Base-by-base conservation (phyloP, 1,140 invertebrate genomes). In the Lycorma delicatula region DNA sequence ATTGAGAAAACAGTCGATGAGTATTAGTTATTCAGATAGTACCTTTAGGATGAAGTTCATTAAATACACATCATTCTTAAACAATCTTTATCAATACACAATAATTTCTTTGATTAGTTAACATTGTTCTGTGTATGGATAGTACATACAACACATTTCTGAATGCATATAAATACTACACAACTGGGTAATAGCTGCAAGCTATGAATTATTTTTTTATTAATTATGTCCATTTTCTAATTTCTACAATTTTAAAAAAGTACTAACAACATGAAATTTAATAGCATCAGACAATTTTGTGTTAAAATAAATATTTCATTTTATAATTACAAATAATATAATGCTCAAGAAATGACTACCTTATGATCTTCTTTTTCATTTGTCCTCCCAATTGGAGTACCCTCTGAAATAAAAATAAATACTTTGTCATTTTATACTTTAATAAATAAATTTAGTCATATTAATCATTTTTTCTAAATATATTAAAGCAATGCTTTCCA, bases 371-470 rank as follows among this genome's bases (percentile, higher is more conserved):
- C 54, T 49, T 58, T 55, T 29, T 59, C 48, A 25, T 26, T 34
- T 31, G 58, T 36, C 16, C 51, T 41, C 5, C 60, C 41, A 46
- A 64, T 59, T 2, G 63, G 58, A 2, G 63, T 60, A n/a, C 59
- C 63, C 50, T 64, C 63, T 64, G 59, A 29, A 60, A 61, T 25
- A 27, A 48, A 48, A 49, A 46, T 25, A 4, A 25, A 16, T 51
- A 47, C 5, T 2, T 7, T 9, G 18, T 31, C 31, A 53, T n/a
- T 4, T 20, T 5, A 53, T 20, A 3, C 31, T 53, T 13, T 2
- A 38, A 38, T 3, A 9, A 44, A 44, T 20, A 44, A 2, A 3
- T 3, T 7, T 38, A n/a, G 2, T 38, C 13, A 38, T 2, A 18
- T 2, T 38, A 38, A 38, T 2, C 13, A 38, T 38, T 38, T 38